phyloP scores from a whole-genome alignment of 2,888 invertebrate genomes.

The Euzophera pinguis region DNA sequence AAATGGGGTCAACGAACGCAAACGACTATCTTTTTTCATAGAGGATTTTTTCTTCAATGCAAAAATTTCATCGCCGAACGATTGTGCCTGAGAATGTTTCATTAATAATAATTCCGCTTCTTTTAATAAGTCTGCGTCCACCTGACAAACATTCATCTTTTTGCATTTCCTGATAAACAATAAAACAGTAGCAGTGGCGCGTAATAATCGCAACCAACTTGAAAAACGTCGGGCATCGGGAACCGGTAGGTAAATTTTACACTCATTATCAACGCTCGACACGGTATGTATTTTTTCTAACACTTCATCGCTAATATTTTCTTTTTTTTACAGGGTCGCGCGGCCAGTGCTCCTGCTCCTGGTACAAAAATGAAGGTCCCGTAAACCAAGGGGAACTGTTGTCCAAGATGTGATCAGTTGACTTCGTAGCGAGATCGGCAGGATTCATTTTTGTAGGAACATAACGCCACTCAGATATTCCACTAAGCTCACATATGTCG shows the following conservation, averaged over 20 bases:
- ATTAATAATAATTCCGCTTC: background rate
- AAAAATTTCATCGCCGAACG: background rate
- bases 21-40: background rate
- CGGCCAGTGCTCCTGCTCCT: background rate
- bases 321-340: background rate
- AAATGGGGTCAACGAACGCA: background rate
- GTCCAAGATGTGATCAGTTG: constrained; percentile 2
- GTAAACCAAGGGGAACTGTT: background rate
- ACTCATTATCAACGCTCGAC: background rate
- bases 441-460: background rate
- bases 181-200: constrained; percentile 7
- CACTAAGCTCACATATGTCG: background rate
- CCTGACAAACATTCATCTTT: background rate
- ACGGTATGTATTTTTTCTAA: background rate
- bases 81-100: background rate
- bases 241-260: constrained; percentile 4
- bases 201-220: constrained; percentile 9
- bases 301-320: background rate
- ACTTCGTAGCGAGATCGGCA: constrained; percentile 7
- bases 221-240: constrained; percentile 12
- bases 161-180: constrained; percentile 14
- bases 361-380: background rate
- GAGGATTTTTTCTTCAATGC: background rate
- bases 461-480: too few species aligned
- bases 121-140: background rate